Conservation (phyloP, 2,888 invertebrate genomes). For the Troglohyphantes excavatus region DNA sequence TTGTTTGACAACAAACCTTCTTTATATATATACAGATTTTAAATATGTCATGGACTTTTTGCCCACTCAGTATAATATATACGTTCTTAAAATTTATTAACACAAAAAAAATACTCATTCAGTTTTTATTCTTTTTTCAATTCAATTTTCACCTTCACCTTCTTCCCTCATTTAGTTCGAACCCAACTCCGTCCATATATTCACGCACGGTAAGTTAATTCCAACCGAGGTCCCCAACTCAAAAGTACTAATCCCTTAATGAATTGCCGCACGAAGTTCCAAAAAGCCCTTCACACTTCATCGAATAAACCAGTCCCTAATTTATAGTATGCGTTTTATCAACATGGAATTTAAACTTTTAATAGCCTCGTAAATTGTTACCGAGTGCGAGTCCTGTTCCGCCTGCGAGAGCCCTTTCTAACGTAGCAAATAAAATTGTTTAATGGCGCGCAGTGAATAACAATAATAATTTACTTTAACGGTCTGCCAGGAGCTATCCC, state of each 20-base stretch:
- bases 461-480: conserved; percentile 70
- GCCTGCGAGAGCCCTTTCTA: conserved; percentile 35
- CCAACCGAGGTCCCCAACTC: background rate
- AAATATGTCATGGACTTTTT: no score
- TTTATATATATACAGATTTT: no score
- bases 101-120: no score
- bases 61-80: no score
- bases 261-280: conserved; percentile 8
- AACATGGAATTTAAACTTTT: conserved; percentile 60
- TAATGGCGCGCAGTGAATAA: conserved; percentile 73
- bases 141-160: no score
- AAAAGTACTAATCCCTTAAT: conserved; percentile 1
- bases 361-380: conserved; percentile 60
- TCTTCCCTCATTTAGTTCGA: no score
- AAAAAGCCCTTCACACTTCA: conserved; percentile 28
- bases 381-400: background rate
- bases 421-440: conserved; percentile 57
- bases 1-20: no score
- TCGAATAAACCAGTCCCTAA: conserved; percentile 55
- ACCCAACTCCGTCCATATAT: background rate
- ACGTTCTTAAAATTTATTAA: no score
- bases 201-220: background rate
- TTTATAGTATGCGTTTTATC: conserved; percentile 54
- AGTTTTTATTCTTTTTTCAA: no score
- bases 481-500: conserved; percentile 20